Evolutionary conservation across 2,888 invertebrate genomes (phyloP).

Genomic region (Phaedon cochleariae): DNA sequence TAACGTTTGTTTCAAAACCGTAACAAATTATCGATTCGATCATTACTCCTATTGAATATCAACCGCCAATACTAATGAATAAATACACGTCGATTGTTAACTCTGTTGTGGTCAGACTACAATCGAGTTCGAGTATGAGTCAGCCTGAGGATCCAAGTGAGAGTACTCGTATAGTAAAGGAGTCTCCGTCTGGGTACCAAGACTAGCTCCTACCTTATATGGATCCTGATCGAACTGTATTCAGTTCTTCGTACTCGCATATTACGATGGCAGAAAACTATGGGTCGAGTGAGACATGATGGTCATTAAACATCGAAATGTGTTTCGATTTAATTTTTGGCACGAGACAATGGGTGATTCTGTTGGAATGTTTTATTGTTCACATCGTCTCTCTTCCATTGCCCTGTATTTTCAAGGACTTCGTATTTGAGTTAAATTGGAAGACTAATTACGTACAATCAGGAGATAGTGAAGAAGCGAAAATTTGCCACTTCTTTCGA

Average conservation of each 20-base stretch:
- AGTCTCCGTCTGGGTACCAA: conserved; percentile 40
- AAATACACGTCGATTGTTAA: background rate
- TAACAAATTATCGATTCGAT: background rate
- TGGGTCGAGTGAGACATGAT: background rate
- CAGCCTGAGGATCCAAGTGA: background rate
- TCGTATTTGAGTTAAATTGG: too few species aligned
- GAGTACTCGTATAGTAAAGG: conserved; percentile 29
- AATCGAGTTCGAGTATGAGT: background rate
- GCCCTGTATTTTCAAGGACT: too few species aligned
- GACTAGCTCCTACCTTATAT: conserved; percentile 33
- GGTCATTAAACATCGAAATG: background rate
- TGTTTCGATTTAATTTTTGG: background rate
- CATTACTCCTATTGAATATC: background rate
- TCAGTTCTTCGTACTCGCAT: background rate
- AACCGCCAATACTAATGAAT: background rate
- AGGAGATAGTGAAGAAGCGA: too few species aligned
- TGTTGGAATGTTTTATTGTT: too few species aligned
- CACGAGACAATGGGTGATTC: background rate
- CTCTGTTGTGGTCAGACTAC: background rate
- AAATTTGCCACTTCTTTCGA: too few species aligned
- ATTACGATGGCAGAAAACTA: too few species aligned
- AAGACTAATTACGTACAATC: too few species aligned
- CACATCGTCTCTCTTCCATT: too few species aligned
- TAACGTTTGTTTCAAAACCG: background rate
- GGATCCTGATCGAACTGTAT: conserved; percentile 11